phyloP scores from a whole-genome alignment of 2,888 invertebrate genomes.

The Andrena chrysosceles region DNA sequence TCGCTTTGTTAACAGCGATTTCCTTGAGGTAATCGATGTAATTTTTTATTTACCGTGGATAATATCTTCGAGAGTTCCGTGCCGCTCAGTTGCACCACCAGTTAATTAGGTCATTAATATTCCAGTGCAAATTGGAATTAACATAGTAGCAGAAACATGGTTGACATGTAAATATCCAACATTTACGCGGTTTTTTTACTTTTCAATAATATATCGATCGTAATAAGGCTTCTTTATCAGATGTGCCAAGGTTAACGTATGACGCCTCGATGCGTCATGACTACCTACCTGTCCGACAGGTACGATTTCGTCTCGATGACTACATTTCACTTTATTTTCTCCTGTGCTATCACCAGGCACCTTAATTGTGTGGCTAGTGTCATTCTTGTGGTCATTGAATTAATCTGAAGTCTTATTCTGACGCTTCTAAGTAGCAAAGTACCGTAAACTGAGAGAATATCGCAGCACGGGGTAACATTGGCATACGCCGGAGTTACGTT shows the following conservation, averaged over 20 bases:
- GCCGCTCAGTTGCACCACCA: neutral
- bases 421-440: no score
- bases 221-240: constrained; percentile 37
- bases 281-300: constrained; percentile 27
- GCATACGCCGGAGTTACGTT: no score
- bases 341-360: neutral
- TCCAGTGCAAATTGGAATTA: neutral
- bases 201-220: constrained; percentile 26
- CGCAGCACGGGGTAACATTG: no score
- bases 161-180: neutral
- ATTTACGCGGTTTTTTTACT: neutral
- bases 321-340: neutral
- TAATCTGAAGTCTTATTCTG: no score
- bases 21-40: constrained; percentile 11
- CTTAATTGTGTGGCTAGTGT: neutral
- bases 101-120: constrained; percentile 1
- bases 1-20: constrained; percentile 23
- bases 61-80: neutral
- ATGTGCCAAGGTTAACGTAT: constrained; percentile 38
- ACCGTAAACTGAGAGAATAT: no score
- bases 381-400: no score
- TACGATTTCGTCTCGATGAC: constrained; percentile 43
- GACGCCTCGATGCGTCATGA: constrained; percentile 38
- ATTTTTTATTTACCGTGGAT: constrained; percentile 22
- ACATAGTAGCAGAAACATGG: neutral